Conservation (phyloP, 2,113 vertebrate species). For the Misgurnus anguillicaudatus region DNA sequence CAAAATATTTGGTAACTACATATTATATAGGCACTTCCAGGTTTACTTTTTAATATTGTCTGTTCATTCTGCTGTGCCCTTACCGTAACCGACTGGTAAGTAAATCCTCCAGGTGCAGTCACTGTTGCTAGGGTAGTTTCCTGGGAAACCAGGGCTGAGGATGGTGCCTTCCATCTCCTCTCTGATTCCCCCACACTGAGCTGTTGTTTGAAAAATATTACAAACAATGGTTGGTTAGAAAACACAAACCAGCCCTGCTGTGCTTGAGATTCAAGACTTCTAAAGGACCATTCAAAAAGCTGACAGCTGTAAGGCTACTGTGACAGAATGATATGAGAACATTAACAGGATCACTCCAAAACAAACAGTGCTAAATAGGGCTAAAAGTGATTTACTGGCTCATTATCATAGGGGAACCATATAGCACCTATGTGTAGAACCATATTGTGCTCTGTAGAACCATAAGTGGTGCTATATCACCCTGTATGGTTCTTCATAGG, state of each 20-base stretch:
- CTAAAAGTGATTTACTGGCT: too few species aligned
- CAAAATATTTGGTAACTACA: too few species aligned
- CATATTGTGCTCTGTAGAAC: too few species aligned
- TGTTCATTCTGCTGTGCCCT: conserved; percentile 60
- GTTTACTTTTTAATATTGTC: not conserved
- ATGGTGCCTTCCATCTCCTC: conserved; percentile 96
- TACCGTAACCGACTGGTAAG: conserved; percentile 93
- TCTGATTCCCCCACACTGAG: conserved; percentile 90
- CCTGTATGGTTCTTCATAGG: too few species aligned
- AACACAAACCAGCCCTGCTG: conserved; percentile 13
- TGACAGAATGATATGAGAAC: not conserved
- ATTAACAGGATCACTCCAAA: not conserved
- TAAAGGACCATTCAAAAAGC: not conserved
- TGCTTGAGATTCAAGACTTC: not conserved
- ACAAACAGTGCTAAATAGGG: too few species aligned
- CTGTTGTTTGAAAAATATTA: conserved; percentile 64
- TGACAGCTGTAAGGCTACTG: not conserved
- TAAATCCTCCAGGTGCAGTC: conserved; percentile 96
- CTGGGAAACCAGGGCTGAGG: conserved; percentile 96
- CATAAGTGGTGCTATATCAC: too few species aligned
- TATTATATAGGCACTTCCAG: not conserved
- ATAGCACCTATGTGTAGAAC: too few species aligned
- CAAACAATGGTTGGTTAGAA: not conserved
- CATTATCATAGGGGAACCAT: too few species aligned
- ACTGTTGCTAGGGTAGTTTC: conserved; percentile 97